Evolutionary conservation across 2,113 vertebrate genomes (phyloP).

Genomic region (Reinhardtius hippoglossoides): DNA sequence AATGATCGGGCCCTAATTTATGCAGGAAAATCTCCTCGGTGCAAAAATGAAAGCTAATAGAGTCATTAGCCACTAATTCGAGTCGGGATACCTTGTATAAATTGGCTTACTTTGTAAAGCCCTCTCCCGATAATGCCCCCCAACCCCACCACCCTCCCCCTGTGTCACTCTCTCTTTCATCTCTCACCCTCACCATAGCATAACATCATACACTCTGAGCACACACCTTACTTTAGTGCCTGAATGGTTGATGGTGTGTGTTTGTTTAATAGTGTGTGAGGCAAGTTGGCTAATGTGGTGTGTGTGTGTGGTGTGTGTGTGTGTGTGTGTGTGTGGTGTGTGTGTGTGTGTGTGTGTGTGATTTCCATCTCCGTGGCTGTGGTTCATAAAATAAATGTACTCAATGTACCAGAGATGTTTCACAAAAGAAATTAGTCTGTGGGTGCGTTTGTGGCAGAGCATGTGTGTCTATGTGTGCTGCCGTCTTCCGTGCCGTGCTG

Average conservation of each 20-base stretch:
- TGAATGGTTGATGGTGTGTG: slow-evolving; percentile 73
- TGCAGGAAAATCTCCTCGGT: slow-evolving; percentile 98
- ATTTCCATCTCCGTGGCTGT: slow-evolving; percentile 36
- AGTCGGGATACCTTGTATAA: slow-evolving; percentile 92
- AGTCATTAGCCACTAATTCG: slow-evolving; percentile 99
- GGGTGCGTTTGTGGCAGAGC: slow-evolving; percentile 17
- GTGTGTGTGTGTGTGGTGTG: slow-evolving; percentile 45
- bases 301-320: slow-evolving; percentile 37
- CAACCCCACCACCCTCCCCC: slow-evolving; percentile 40
- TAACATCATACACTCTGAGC: slow-evolving; percentile 58
- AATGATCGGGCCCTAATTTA: slow-evolving; percentile 99
- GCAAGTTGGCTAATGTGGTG: slow-evolving; percentile 54
- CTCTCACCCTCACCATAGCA: slow-evolving; percentile 57
- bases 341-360: slow-evolving; percentile 40
- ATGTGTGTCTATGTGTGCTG: slow-evolving; percentile 13
- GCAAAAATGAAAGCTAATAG: slow-evolving; percentile 99
- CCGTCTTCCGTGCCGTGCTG: slow-evolving; percentile 48
- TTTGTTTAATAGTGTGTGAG: slow-evolving; percentile 76
- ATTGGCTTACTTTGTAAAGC: slow-evolving; percentile 99
- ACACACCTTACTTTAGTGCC: slow-evolving; percentile 53
- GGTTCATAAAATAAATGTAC: slow-evolving; percentile 61
- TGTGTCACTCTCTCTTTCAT: slow-evolving; percentile 28
- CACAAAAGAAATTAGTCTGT: slow-evolving; percentile 21
- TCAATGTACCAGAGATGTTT: slow-evolving; percentile 56
- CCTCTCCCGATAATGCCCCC: slow-evolving; percentile 88